Base-by-base conservation (phyloP, 2,797 vertebrate genomes). In the Peromyscus attwateri region DNA sequence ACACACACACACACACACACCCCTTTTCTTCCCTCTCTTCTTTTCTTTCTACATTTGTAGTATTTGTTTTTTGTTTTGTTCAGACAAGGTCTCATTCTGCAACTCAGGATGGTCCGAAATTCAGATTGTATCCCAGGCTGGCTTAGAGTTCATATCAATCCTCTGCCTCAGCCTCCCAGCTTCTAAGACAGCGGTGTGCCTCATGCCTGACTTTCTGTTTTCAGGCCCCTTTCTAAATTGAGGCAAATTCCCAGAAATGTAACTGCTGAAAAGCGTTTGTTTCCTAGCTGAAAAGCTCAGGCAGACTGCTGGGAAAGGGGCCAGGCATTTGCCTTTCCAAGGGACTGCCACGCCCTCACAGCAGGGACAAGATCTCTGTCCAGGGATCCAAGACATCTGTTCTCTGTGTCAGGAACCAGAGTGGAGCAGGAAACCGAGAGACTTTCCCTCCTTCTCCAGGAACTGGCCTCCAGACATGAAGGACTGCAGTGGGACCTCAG, bases 161-260 rank as follows among this genome's bases (percentile, higher is more conserved):
- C 40, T 64, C 73, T 52, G 31, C 43, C 4, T 46, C 55, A 64
- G 87, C 57, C 71, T 46, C 31, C 57, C 31, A 37, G 40, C 13
- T 17, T 49, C 60, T 43, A 77, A 60, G 31, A 79, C 62, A 12
- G 34, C 60, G 66, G 31, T 27, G 17, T 77, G 2, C 40, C 3
- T 21, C 43, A 49, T 0, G 23, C 75, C 88, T 52, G 75, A 64
- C 81, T 81, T 91, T 4, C 57, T 76, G 55, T 23, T 79, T 73
- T 91, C 3, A 55, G 46, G 68, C 60, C 64, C 13, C 43, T 29
- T 57, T 91, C 80, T 52, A 52, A 52, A 52, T 85, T 95, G 52
- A 0, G 70, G 85, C 87, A 80, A 91, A 95, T 96, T 91, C 94
- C 68, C 90, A 93, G 92, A 87, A 87, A 84, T 14, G 13, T 21